Percentiles rank a stretch among this genome's conserved stretches.
Conservation (phyloP, 2,888 invertebrate genomes). For the Lacanobia oleracea region DNA sequence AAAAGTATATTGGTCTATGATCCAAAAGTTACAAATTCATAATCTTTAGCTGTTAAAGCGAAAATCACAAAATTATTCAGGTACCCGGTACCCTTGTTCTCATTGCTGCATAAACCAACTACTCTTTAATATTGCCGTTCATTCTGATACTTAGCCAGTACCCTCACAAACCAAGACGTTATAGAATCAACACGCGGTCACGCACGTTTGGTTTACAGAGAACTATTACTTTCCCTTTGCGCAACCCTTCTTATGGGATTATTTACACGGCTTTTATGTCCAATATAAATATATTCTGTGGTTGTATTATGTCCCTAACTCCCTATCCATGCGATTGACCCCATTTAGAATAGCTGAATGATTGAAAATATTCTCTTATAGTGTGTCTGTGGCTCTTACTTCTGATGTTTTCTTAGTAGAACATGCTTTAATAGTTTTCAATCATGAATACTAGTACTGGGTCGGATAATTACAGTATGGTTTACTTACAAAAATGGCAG, state of each 20-base stretch:
- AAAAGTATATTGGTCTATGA: background rate
- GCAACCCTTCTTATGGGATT: conserved; percentile 59
- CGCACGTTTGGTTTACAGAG: conserved; percentile 12
- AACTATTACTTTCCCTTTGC: conserved; percentile 37
- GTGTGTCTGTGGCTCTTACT: no score
- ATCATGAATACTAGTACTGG: background rate
- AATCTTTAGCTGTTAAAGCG: background rate
- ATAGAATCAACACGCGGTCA: conserved; percentile 4
- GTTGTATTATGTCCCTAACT: conserved; percentile 37
- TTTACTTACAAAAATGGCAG: background rate
- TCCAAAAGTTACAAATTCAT: background rate
- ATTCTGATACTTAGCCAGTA: background rate
- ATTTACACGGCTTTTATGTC: conserved; percentile 51
- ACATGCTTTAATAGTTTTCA: no score
- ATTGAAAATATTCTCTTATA: conserved; percentile 21
- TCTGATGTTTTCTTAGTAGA: background rate
- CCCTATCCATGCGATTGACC: conserved; percentile 34
- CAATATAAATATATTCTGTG: conserved; percentile 45
- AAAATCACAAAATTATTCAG: background rate
- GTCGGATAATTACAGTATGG: background rate
- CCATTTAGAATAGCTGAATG: conserved; percentile 41
- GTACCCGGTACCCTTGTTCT: background rate
- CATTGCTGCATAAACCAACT: background rate
- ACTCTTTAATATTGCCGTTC: background rate
- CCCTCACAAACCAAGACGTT: background rate